These are phyloP conservation scores for Drosophila mimica DNA, from an alignment of 2,888 invertebrate species.

Conservation along the genomic window DNA sequence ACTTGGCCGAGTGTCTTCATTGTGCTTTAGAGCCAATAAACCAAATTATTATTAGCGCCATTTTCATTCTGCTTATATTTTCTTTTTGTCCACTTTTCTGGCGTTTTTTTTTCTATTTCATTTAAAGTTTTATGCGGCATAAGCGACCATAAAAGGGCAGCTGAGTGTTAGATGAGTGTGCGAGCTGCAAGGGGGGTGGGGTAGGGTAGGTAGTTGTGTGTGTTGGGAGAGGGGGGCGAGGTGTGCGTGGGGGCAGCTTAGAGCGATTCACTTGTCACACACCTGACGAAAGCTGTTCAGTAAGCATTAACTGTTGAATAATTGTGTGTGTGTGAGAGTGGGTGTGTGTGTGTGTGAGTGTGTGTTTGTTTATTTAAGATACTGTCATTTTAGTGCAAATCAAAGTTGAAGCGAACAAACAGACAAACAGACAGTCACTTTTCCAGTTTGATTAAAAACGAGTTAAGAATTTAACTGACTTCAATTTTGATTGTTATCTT, in stretches of 20 bases:
- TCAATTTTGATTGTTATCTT: background rate
- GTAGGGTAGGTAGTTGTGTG: constrained; percentile 22
- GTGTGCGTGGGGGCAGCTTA: constrained; percentile 7
- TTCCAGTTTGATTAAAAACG: constrained; percentile 1
- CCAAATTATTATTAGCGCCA: constrained; percentile 84
- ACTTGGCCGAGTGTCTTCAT: constrained; percentile 79
- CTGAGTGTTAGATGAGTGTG: background rate
- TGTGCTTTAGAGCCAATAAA: constrained; percentile 84
- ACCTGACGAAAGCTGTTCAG: constrained; percentile 14
- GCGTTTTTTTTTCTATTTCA: constrained; percentile 58
- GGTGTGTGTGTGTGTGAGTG: constrained; percentile 13
- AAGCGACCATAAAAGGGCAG: constrained; percentile 54
- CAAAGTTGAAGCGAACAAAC: constrained; percentile 60
- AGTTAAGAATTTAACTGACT: background rate
- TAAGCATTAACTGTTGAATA: constrained; percentile 4
- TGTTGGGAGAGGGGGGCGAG: background rate
- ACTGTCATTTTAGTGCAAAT: constrained; percentile 68
- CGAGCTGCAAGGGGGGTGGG: background rate
- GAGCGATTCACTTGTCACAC: constrained; percentile 48
- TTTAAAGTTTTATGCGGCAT: constrained; percentile 75
- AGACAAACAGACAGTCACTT: constrained; percentile 21
- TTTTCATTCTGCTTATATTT: constrained; percentile 63
- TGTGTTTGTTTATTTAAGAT: constrained; percentile 45
- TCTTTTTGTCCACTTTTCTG: constrained; percentile 4
- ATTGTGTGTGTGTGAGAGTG: constrained; percentile 8